Conservation (phyloP, 2,797 vertebrate species). For the Jordanella pulchra region DNA sequence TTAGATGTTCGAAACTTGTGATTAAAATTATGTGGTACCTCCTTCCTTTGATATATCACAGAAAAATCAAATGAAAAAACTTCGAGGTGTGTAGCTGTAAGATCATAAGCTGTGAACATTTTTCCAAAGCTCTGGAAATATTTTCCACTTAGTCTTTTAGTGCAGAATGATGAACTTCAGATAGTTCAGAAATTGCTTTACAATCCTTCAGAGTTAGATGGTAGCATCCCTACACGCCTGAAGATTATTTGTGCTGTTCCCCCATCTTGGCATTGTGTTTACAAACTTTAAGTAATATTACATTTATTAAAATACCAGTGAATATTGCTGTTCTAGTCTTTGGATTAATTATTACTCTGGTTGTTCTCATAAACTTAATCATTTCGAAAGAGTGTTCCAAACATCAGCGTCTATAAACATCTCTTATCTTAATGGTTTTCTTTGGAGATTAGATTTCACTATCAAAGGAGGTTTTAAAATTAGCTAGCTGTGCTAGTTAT, state of each 20-base stretch:
- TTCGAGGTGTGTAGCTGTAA: not conserved
- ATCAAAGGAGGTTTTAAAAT: not conserved
- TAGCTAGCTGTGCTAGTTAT: not conserved
- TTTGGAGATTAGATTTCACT: slow-evolving; percentile 1
- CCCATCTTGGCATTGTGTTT: not conserved
- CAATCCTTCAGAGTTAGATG: not conserved
- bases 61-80: too few species aligned
- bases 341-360: not conserved
- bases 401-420: not conserved
- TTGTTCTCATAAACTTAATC: not conserved
- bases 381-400: not conserved
- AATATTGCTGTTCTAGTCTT: too few species aligned
- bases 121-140: not conserved
- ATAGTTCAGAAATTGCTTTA: not conserved
- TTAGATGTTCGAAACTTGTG: not conserved
- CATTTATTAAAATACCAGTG: not conserved
- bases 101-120: too few species aligned
- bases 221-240: not conserved
- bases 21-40: not conserved
- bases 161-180: not conserved
- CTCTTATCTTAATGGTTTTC: not conserved
- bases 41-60: too few species aligned
- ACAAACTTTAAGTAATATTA: not conserved
- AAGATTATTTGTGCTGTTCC: not conserved
- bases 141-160: not conserved